Base-by-base conservation (phyloP, 1,140 invertebrate species). In the Drosophila murphyi region DNA sequence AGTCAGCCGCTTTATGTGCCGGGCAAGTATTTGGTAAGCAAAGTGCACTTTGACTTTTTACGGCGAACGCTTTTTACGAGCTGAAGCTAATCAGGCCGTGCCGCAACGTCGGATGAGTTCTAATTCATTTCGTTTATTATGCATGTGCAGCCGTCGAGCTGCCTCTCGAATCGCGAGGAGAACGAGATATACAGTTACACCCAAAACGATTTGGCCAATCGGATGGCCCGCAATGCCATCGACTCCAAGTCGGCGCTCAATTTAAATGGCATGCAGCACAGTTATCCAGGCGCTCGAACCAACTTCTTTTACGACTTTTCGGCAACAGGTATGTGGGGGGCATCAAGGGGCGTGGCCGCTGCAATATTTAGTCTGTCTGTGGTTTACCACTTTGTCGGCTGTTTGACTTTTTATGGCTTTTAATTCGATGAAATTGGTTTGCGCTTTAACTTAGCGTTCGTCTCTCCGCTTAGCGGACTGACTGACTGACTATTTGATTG, bases 101-200 rank as follows among this genome's bases (percentile, higher is more conserved):
- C 52, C 50, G 20, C 12, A 34, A 20, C 37, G 48, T 47, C 32
- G 45, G 32, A 35, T 63, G 45, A 35, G 32, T 63, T 89, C 80
- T 88, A 88, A 89, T 89, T 75, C 85, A 73, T 83, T 76, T 87
- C 71, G 52, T 90, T 88, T 78, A 87, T 81, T 87, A 91, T 90
- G 85, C 76, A 87, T 63, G 79, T 56, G 39, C 39, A 98, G 97
- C 97, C 97, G 60, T 97, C 97, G 72, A 97, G 96, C 93, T 98
- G 97, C 92, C 94, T 98, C 61, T 97, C 96, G 72, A 97, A 97
- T 93, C 96, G 97, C 85, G 97, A 98, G 93, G 97, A 98, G 93
- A 97, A 98, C 88, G 97, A 97, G 93, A 98, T 98, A 89, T 98
- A 98, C 92, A 97, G 97, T 63, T 97, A 97, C 82, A 96, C 91